Percentiles rank a stretch among this genome's conserved stretches.
Evolutionary conservation across 2,113 vertebrate species (phyloP).

Genomic region (Toxostoma redivivum): DNA sequence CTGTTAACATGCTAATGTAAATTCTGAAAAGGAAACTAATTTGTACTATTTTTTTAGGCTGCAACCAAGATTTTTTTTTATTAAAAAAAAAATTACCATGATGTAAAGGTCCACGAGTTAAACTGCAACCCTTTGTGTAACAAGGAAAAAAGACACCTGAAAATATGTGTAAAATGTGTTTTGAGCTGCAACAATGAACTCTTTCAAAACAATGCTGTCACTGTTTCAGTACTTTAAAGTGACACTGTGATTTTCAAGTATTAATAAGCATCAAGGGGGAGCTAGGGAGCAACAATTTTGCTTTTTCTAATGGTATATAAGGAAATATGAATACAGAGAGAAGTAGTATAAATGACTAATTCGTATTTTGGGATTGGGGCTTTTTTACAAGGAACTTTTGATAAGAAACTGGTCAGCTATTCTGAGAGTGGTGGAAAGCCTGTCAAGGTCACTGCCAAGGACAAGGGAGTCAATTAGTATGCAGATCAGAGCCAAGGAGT

Average conservation of each 20-base stretch:
- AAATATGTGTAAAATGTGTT: background rate
- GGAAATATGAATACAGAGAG: constrained; percentile 36
- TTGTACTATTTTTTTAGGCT: background rate
- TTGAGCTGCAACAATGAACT: background rate
- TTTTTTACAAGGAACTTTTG: constrained; percentile 63
- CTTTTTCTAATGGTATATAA: constrained; percentile 36
- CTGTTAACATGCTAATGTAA: background rate
- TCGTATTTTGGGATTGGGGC: background rate
- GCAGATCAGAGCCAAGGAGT: constrained; percentile 91
- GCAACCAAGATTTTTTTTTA: background rate
- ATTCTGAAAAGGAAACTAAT: constrained; percentile 10
- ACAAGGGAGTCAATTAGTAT: constrained; percentile 90
- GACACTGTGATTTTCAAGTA: constrained; percentile 44
- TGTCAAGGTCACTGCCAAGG: constrained; percentile 89
- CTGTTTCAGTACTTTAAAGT: constrained; percentile 47
- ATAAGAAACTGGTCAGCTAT: constrained; percentile 65
- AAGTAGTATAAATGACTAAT: constrained; percentile 45
- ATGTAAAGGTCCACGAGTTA: background rate
- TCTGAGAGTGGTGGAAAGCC: constrained; percentile 65
- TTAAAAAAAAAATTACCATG: background rate
- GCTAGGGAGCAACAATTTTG: constrained; percentile 72
- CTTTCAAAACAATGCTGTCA: constrained; percentile 62
- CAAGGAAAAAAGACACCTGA: background rate
- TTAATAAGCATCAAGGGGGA: constrained; percentile 73
- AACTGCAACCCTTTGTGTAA: background rate